Conservation (phyloP, 2,113 vertebrate species). For the Nanger granti region DNA sequence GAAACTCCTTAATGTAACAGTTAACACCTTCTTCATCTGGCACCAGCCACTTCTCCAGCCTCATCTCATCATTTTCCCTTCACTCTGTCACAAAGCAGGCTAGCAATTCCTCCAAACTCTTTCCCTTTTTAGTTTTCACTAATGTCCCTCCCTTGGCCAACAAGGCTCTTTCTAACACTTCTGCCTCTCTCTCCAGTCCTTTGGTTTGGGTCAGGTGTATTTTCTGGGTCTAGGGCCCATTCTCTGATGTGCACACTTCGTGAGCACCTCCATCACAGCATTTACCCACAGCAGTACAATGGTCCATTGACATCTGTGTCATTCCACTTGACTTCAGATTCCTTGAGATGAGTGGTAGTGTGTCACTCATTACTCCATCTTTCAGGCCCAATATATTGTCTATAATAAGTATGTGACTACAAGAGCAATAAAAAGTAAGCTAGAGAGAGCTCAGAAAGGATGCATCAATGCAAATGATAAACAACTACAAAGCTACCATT, state of each 20-base stretch:
- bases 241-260: too few relatives aligned
- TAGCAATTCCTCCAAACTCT: background rate
- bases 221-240: background rate
- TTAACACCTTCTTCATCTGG: background rate
- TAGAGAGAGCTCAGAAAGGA: background rate
- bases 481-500: background rate
- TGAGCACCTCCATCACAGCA: too few relatives aligned
- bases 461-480: background rate
- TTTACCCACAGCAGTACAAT: rapidly evolving
- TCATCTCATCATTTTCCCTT: background rate
- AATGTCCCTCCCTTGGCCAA: background rate
- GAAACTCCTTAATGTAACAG: background rate
- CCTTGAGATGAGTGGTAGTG: background rate
- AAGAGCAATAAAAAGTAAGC: background rate
- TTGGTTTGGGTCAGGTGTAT: background rate
- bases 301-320: too few relatives aligned
- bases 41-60: too few relatives aligned
- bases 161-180: background rate
- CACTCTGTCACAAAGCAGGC: background rate
- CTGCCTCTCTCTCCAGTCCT: background rate
- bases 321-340: background rate
- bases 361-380: background rate
- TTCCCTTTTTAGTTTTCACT: background rate
- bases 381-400: rapidly evolving
- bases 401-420: background rate